These are phyloP conservation scores for Acipenser transmontanus DNA, from an alignment of 2,797 vertebrate species.

Conservation along the genomic window DNA sequence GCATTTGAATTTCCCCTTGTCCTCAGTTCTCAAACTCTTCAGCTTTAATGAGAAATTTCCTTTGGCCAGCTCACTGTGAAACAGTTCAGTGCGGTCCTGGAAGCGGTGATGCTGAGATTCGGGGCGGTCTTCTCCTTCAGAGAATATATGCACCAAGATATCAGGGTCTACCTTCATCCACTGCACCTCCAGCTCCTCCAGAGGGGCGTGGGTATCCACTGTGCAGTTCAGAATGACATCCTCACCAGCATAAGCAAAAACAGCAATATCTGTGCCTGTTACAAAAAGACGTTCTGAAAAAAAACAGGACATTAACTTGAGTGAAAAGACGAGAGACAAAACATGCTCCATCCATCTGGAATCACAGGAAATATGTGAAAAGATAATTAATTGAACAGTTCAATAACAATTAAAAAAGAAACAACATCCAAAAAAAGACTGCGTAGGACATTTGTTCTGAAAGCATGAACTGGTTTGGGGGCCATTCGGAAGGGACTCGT, in stretches of 20 bases:
- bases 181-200: slow-evolving; percentile 21
- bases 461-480: too few species aligned
- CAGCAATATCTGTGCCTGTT: slow-evolving; percentile 12
- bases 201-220: slow-evolving; percentile 18
- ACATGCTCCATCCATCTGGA: too few species aligned
- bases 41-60: slow-evolving; percentile 31
- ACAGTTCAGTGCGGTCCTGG: slow-evolving; percentile 19
- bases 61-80: slow-evolving; percentile 15
- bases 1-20: slow-evolving; percentile 26
- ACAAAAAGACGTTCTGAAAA: too few species aligned
- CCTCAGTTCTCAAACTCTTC: slow-evolving; percentile 16
- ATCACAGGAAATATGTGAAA: too few species aligned
- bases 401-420: too few species aligned
- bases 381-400: too few species aligned
- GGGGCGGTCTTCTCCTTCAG: slow-evolving; percentile 15
- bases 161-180: slow-evolving; percentile 21
- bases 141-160: slow-evolving; percentile 19
- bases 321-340: too few species aligned
- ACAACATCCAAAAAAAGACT: too few species aligned
- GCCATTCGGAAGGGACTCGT: too few species aligned
- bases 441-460: too few species aligned
- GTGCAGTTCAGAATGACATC: slow-evolving; percentile 24
- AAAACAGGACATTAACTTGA: too few species aligned
- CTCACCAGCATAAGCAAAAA: slow-evolving; percentile 15
- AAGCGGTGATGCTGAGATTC: slow-evolving; percentile 20